Conservation (phyloP, 64 coral and sea anemone genomes). For the Astreopora myriophthalma region DNA sequence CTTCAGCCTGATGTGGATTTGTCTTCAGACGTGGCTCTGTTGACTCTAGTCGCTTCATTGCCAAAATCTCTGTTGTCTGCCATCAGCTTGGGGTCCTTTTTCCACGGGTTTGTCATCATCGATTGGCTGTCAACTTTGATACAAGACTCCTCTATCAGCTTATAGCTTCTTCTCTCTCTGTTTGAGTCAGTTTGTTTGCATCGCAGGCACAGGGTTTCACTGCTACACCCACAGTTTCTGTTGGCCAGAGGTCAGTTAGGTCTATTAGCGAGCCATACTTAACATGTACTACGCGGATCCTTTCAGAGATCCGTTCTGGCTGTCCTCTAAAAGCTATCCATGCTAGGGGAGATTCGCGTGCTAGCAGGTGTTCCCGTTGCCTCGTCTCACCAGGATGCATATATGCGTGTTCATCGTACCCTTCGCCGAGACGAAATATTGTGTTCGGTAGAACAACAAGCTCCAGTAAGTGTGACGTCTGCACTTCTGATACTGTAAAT, state of each 20-base stretch:
- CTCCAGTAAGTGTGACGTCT: too few species aligned
- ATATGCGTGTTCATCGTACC: constrained; percentile 12
- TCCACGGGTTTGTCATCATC: constrained; percentile 65
- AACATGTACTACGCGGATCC: not conserved
- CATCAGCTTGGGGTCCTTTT: constrained; percentile 42
- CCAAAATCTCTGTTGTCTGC: constrained; percentile 39
- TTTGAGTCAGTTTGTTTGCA: constrained; percentile 29
- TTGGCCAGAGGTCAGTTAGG: constrained; percentile 24
- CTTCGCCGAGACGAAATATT: too few species aligned
- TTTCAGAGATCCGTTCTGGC: not conserved
- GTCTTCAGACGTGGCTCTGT: constrained; percentile 36
- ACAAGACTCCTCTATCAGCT: constrained; percentile 55
- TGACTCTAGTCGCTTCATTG: constrained; percentile 48
- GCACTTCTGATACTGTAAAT: too few species aligned
- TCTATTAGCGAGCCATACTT: constrained; percentile 8
- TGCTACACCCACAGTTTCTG: constrained; percentile 33
- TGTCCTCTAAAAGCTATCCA: constrained; percentile 59
- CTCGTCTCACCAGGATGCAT: constrained; percentile 45
- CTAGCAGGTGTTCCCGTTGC: constrained; percentile 37
- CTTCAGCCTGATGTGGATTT: not conserved
- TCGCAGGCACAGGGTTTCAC: constrained; percentile 36
- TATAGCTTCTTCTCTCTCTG: constrained; percentile 44
- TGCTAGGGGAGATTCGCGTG: constrained; percentile 26
- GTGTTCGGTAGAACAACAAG: too few species aligned
- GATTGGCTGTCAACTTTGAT: constrained; percentile 35